Base-by-base conservation (phyloP, 92 coral and sea anemone species). In the Isaurus tuberculatus region DNA sequence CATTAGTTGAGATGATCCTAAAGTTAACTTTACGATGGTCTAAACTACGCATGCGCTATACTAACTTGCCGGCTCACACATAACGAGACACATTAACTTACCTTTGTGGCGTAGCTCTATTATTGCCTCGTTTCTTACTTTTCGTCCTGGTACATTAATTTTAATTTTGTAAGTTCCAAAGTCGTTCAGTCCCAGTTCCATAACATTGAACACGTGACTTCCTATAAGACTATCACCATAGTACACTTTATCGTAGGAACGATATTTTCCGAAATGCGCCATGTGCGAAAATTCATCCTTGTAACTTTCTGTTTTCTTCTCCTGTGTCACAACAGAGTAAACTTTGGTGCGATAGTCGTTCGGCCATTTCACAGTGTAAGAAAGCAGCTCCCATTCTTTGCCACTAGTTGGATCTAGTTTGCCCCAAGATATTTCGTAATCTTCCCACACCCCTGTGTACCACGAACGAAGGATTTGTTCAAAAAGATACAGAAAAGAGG, bases 161-260 rank as follows among this genome's bases (percentile, higher is more conserved):
- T 73, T 83, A 73, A 93, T 73, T 75, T 87, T 93, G 92, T 93
- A 93, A 15, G 92, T 85, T 3, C 97, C 97, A 30, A 91, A 60
- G 70, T 93, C 97, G 33, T 77, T 87, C 60, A 73, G 22, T 25
- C 43, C 69, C 78, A 86, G 26, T 6, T 88, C 89, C 77, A 83
- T 67, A 75, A 93, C 86, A 26, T 93, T 91, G 17, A 93, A 66
- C 84, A 91, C 92, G 86, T 93, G 94, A 43, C 91, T 88, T 48
- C 91, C 92, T 8, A 85, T 80, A 53, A 88, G 83, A 25, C 84
- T 75, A 32, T 88, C 94, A 4, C 94, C 97, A 34, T 67, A 91
- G 43, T 82, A 83, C 7, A 90, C 92, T 53, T 93, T 91, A 57
- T 93, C 94, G 58, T 77, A 93, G 1, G 94, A 83, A 2, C 86